These are phyloP conservation scores for Linnaemya tessellans DNA, from an alignment of 2,888 invertebrate species.

Conservation along the genomic window DNA sequence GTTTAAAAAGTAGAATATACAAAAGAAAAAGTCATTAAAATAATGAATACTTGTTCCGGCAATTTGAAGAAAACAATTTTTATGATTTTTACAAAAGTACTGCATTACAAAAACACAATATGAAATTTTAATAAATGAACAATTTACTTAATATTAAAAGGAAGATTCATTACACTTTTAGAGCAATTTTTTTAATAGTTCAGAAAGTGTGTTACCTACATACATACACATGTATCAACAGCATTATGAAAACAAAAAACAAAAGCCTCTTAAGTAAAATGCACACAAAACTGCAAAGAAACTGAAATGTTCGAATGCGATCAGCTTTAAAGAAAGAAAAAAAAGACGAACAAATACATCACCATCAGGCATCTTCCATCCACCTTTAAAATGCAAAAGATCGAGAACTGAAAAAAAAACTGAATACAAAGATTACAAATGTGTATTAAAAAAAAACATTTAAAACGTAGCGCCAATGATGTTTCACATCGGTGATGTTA, in stretches of 20 bases:
- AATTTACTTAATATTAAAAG: slow-evolving; percentile 40
- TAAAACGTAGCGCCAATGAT: slow-evolving; percentile 71
- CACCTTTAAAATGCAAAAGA: slow-evolving; percentile 43
- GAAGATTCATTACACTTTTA: slow-evolving; percentile 54
- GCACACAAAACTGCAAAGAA: slow-evolving; percentile 20
- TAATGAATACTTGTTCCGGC: background rate
- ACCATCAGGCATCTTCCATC: slow-evolving; percentile 39
- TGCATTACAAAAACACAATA: background rate
- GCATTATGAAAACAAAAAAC: background rate
- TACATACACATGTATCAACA: slow-evolving; percentile 26
- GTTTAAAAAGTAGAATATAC: background rate
- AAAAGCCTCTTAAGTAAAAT: background rate
- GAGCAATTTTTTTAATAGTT: slow-evolving; percentile 42
- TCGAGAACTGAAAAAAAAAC: slow-evolving; percentile 8
- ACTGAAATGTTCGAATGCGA: slow-evolving; percentile 43
- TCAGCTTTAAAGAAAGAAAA: slow-evolving; percentile 22
- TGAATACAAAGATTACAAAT: slow-evolving; percentile 42
- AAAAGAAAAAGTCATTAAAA: background rate
- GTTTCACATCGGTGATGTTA: slow-evolving; percentile 69
- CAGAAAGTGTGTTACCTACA: slow-evolving; percentile 59
- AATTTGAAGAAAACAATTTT: background rate
- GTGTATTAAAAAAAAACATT: slow-evolving; percentile 20
- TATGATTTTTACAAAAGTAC: background rate
- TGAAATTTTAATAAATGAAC: background rate
- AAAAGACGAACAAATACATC: slow-evolving; percentile 30